Evolutionary conservation across 2,113 vertebrate genomes (phyloP).

Genomic region (Rostratula benghalensis): DNA sequence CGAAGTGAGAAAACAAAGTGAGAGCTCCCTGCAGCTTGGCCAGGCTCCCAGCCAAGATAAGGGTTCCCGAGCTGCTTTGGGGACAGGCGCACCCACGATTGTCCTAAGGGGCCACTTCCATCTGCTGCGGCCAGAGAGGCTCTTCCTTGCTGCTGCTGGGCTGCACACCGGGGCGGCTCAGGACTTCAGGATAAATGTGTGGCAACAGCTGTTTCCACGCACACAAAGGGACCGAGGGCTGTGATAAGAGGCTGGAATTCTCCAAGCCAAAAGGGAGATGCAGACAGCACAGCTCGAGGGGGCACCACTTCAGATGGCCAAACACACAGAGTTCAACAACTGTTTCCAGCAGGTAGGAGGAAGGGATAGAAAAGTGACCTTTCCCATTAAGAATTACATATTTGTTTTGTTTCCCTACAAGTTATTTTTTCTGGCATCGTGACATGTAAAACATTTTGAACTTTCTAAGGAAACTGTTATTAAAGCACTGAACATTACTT

Average conservation of each 20-base stretch:
- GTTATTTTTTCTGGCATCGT: constrained; percentile 49
- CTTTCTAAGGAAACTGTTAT: constrained; percentile 54
- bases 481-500: constrained; percentile 22
- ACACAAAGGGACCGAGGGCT: not conserved
- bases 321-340: not conserved
- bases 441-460: constrained; percentile 55
- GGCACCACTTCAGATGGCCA: not conserved
- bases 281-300: not conserved
- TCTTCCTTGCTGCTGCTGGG: not conserved
- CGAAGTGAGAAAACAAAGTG: not conserved
- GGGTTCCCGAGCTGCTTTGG: fast-evolving
- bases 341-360: constrained; percentile 41
- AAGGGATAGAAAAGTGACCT: constrained; percentile 51
- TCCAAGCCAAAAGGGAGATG: not conserved
- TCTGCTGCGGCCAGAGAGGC: not conserved
- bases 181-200: not conserved
- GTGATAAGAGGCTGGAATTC: not conserved
- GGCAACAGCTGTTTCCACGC: constrained; percentile 49
- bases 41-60: not conserved
- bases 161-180: not conserved
- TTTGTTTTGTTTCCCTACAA: constrained; percentile 51
- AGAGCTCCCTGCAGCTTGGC: not conserved
- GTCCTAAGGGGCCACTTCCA: fast-evolving
- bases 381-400: constrained; percentile 25
- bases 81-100: fast-evolving